These are phyloP conservation scores for Drosophila orosa DNA, from an alignment of 1,140 invertebrate genomes.

Conservation along the genomic window DNA sequence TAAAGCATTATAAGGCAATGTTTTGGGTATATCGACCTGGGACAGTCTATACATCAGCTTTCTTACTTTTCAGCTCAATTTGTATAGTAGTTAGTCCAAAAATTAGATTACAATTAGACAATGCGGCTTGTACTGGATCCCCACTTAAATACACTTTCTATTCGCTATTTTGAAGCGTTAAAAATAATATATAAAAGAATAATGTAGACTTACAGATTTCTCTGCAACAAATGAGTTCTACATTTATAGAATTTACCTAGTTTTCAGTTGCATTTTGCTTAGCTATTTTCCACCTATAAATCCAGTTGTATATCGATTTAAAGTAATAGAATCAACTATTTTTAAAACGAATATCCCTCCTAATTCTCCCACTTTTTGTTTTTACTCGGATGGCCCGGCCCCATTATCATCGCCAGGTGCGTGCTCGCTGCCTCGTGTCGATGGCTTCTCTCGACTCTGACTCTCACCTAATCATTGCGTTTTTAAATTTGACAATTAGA, in stretches of 20 bases:
- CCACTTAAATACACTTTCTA: background rate
- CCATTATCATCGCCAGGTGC: conserved; percentile 74
- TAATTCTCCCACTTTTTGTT: conserved; percentile 1
- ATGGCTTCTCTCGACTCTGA: conserved; percentile 16
- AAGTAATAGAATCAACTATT: background rate
- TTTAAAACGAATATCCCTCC: background rate
- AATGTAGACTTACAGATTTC: no score
- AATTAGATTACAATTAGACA: background rate
- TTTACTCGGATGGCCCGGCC: background rate
- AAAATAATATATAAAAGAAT: no score
- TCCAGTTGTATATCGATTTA: background rate
- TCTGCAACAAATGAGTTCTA: background rate
- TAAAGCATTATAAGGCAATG: background rate
- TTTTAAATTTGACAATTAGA: conserved; percentile 78
- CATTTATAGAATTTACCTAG: background rate
- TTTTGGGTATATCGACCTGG: no score
- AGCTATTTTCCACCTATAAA: background rate
- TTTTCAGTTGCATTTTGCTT: background rate
- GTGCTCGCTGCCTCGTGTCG: conserved; percentile 66
- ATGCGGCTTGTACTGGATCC: no score
- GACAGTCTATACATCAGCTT: no score
- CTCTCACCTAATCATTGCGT: conserved; percentile 65
- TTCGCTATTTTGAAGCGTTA: no score
- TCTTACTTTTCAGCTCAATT: background rate
- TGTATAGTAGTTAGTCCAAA: no score